A percentile compares a stretch with the other conserved stretches of the same genome.
These are phyloP conservation scores for Tubiluchus corallicola DNA, from an alignment of 2,888 invertebrate species.

Conservation along the genomic window DNA sequence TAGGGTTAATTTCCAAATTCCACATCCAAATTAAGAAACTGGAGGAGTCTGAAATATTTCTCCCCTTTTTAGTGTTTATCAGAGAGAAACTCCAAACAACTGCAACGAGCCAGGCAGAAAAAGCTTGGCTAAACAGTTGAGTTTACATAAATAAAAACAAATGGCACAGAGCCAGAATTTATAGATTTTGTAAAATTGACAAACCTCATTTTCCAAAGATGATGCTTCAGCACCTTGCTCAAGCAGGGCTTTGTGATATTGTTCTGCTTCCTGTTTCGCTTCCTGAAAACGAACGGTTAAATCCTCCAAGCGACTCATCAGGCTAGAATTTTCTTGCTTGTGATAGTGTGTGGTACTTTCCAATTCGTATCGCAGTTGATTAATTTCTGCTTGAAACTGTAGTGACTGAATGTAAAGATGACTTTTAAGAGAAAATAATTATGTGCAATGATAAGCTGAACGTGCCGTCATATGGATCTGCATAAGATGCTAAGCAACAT, in stretches of 20 bases:
- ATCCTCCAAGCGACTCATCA: constrained; percentile 25
- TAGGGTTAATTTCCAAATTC: too few relatives aligned
- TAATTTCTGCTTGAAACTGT: constrained; percentile 22
- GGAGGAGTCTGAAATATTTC: too few relatives aligned
- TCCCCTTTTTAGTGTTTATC: too few relatives aligned
- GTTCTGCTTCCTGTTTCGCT: not conserved
- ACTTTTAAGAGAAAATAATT: not conserved
- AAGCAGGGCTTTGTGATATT: not conserved
- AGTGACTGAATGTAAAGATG: constrained; percentile 9
- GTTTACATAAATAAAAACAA: too few relatives aligned
- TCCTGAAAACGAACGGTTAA: constrained; percentile 16
- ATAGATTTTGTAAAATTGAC: not conserved
- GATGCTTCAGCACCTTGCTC: not conserved
- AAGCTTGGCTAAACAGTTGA: not conserved
- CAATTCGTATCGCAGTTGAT: constrained; percentile 26
- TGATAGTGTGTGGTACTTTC: constrained; percentile 19
- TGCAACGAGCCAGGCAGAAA: not conserved
- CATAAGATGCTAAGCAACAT: too few relatives aligned
- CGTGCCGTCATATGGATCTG: too few relatives aligned
- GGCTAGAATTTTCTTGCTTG: too few relatives aligned
- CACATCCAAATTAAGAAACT: too few relatives aligned
- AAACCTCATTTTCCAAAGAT: not conserved
- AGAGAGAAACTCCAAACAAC: too few relatives aligned
- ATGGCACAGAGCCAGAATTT: too few relatives aligned
- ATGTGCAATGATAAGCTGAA: not conserved